Base-by-base conservation (phyloP, 2,888 invertebrate species). In the Phorcus lineatus region DNA sequence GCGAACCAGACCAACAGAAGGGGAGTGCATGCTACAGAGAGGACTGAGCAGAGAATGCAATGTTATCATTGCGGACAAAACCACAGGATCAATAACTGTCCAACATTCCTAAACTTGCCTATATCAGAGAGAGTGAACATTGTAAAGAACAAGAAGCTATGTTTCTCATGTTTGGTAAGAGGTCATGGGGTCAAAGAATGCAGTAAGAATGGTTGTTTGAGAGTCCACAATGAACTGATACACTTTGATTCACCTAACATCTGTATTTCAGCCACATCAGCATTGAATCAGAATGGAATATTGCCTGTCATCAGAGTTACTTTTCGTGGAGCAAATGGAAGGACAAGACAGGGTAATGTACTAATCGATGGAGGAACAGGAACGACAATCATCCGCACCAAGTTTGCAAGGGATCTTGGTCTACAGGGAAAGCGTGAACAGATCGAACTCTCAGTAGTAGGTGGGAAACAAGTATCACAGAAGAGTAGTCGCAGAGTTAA, bases 241-340 rank as follows among this genome's bases (percentile, higher is more conserved):
- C 80, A 80, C 31, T 31, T 16, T 24, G 57, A 80, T 40, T 57
- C 78, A 52, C 54, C 57, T 16, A 22, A 47, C 11, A 11, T 40
- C 55, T 53, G 74, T 28, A 77, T 54, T 22, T 62, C 13, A 17
- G 24, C 54, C 4, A 52, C 66, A n/a, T 77, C 80, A 54, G 28
- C 53, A 3, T 53, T 80, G 4, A 77, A 78, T 47, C n/a, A 47
- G 19, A 24, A 24, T 22, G 55, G 40, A 9, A 54, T 77, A 7
- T 6, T 80, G 74, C 80, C 80, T 17, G 76, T 77, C 1, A 55
- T 74, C 19, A 54, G 77, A 28, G 80, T 77, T 16, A 57, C n/a
- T 17, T 76, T 80, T 36, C 17, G 53, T 22, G 24, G 66, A 17
- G 76, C 22, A 7, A 80, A 76, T 77, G 80, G 80, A 16, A 57